These are phyloP conservation scores for Bathynomus jamesi DNA, from an alignment of 1,140 invertebrate species.

Conservation along the genomic window DNA sequence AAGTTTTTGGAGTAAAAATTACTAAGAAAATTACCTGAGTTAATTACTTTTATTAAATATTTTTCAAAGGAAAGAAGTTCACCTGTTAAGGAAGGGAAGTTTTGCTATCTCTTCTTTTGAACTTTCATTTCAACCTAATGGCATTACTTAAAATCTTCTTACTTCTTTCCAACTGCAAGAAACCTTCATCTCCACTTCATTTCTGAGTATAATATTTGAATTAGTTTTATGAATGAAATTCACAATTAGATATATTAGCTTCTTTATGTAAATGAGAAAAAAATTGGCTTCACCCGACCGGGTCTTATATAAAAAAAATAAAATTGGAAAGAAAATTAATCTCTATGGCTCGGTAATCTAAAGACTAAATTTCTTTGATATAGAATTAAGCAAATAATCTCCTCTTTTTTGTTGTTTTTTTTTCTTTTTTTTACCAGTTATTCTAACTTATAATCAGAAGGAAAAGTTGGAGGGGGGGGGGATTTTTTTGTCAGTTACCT, in stretches of 20 bases:
- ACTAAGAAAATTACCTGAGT: no score
- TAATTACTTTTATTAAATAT: no score
- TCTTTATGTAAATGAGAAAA: slow-evolving; percentile 29
- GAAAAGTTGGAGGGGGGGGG: slow-evolving; percentile 22
- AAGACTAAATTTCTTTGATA: slow-evolving; percentile 1
- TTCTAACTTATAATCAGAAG: slow-evolving; percentile 2
- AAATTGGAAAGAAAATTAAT: not conserved
- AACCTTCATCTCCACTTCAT: slow-evolving; percentile 22
- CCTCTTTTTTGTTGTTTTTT: no score
- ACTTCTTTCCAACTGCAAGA: not conserved
- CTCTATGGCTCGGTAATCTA: not conserved
- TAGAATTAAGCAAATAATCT: not conserved
- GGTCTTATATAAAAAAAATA: not conserved
- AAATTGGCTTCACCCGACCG: slow-evolving; percentile 17
- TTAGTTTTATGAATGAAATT: slow-evolving; percentile 29
- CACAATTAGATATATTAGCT: slow-evolving; percentile 29
- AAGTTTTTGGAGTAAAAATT: no score
- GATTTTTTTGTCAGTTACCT: not conserved
- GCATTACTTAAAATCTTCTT: not conserved
- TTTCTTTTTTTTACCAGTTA: no score
- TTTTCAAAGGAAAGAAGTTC: no score
- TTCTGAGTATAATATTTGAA: slow-evolving; percentile 27
- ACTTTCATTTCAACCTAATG: not conserved
- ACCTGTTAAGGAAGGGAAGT: no score
- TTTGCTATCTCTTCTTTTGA: no score